A percentile compares a stretch with the other conserved stretches of the same genome.
phyloP scores from a whole-genome alignment of 2,797 vertebrate species.

The Novumbra hubbsi region DNA sequence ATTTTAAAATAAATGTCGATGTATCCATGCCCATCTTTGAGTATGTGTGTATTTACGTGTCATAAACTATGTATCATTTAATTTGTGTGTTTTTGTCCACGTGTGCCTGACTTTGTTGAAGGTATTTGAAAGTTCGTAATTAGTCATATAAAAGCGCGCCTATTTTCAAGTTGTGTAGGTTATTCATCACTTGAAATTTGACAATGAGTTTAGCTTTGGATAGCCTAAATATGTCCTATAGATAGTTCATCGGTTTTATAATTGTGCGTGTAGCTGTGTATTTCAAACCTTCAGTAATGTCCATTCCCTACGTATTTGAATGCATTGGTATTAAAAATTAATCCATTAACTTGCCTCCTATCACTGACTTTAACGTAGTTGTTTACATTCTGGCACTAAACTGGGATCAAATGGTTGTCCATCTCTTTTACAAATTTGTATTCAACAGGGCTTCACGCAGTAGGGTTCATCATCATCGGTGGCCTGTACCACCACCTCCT shows the following conservation, averaged over 20 bases:
- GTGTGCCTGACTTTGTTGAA: background rate
- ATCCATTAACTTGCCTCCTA: background rate
- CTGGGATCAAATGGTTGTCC: background rate
- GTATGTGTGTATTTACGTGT: background rate
- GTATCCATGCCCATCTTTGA: background rate
- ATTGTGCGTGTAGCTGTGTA: background rate
- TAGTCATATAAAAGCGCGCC: background rate
- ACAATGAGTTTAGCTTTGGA: too few species aligned
- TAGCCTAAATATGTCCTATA: background rate
- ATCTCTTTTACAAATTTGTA: background rate
- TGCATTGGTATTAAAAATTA: background rate
- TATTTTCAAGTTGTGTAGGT: background rate
- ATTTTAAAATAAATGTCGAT: too few species aligned
- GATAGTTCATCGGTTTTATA: background rate
- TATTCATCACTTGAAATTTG: background rate
- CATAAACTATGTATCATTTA: background rate
- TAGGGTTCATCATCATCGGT: background rate
- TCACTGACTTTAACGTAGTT: background rate
- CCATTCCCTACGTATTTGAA: background rate
- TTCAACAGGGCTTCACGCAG: background rate
- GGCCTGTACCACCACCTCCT: conserved; percentile 1
- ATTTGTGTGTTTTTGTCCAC: background rate
- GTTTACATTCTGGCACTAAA: background rate
- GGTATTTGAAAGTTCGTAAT: background rate
- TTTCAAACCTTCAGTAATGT: background rate